Percentiles rank a stretch among this genome's conserved stretches.
phyloP scores from a whole-genome alignment of 2,888 invertebrate species.

The Leucophenga maculata region DNA sequence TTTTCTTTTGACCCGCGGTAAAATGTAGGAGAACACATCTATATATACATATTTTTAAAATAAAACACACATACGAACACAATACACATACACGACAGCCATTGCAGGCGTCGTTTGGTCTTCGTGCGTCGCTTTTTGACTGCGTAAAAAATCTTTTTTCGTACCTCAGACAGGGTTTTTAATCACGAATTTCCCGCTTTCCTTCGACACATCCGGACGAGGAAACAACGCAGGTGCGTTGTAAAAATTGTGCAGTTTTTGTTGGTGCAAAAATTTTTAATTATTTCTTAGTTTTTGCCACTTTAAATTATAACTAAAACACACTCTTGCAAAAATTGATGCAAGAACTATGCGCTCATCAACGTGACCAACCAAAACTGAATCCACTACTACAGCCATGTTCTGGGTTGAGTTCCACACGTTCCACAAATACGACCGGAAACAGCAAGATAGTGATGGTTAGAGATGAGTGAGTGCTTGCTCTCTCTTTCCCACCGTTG shows the following conservation, averaged over 20 bases:
- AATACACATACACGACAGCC: constrained; percentile 38
- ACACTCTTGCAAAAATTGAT: constrained; percentile 32
- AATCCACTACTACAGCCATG: no score
- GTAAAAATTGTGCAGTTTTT: constrained; percentile 44
- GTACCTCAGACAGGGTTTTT: constrained; percentile 74
- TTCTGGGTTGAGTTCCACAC: no score
- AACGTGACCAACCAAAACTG: no score
- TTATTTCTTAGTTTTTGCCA: constrained; percentile 51
- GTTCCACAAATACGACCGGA: no score
- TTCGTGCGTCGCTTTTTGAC: constrained; percentile 50
- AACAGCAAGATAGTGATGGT: no score
- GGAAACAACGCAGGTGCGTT: constrained; percentile 61
- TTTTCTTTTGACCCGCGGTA: constrained; percentile 37
- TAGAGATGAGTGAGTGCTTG: no score
- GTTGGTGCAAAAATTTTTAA: constrained; percentile 32
- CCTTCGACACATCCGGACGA: constrained; percentile 75
- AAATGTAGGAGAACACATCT: constrained; percentile 7
- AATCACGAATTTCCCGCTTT: constrained; percentile 78
- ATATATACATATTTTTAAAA: constrained; percentile 4
- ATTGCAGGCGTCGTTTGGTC: constrained; percentile 70
- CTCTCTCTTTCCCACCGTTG: no score
- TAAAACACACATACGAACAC: constrained; percentile 30
- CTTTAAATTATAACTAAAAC: constrained; percentile 39
- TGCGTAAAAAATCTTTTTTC: constrained; percentile 69
- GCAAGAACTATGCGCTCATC: no score